Evolutionary conservation across 2,797 vertebrate species (phyloP), one percentile per base, ranked within the genome.

Genomic region (Eidolon dupreanum): DNA sequence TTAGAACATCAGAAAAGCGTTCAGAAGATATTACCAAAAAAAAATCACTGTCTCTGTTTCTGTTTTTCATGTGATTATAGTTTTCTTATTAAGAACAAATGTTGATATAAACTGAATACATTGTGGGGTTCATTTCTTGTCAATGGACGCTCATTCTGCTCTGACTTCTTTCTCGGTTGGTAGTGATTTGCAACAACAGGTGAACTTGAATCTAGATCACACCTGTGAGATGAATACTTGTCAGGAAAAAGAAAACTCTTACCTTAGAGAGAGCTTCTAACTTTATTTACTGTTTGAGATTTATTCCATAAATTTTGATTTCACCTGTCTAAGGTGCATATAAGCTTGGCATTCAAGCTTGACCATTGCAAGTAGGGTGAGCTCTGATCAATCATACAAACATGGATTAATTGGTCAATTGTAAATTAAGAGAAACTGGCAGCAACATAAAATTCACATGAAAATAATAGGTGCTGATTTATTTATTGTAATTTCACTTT

Each of bases 61-160:
- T 77, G 9, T 59, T 91, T 93, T 49, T 81, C 41, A 43, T 61
- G 2, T 65, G 51, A 83, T 75, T 78, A 61, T 6, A 43, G 2
- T 92, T 93, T 85, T 87, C 66, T 93, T 81, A 77, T 94, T 86
- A 90, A 97, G 61, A 93, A 83, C 20, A 83, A 84, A 85, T 92
- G 51, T 87, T 55, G 2, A 1, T 68, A 74, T 92, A 73, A 82
- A 68, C 41, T 88, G 20, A 57, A 10, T 43, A 87, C 10, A 12
- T 20, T 31, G 5, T 22, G 22, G 13, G 26, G 31, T 57, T 63
- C 28, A 31, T 90, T 68, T 95, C 65, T 94, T 36, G 6, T 36
- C 88, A 51, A 1, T 41, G 22, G 53, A 38, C 6, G 7, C 17
- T 90, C 33, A 0, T 41, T 93, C 17, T 86, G 0, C 43, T 91